Percentiles rank a stretch among this genome's conserved stretches.
phyloP scores from a whole-genome alignment of 2,797 vertebrate genomes.

The Cuculus canorus region DNA sequence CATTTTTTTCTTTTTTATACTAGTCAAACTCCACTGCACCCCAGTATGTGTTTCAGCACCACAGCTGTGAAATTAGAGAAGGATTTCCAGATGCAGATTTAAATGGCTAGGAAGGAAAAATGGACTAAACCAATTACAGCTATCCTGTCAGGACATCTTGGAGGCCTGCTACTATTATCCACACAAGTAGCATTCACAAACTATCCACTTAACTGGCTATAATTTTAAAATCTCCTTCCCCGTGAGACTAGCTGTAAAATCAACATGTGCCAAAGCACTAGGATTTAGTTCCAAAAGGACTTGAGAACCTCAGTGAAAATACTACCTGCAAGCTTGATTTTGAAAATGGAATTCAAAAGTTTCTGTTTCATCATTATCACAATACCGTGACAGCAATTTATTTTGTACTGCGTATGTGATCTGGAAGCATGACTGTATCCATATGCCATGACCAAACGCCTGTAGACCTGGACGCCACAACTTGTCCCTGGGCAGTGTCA shows the following conservation, averaged over 20 bases:
- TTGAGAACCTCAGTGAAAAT: conserved; percentile 20
- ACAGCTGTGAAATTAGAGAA: conserved; percentile 66
- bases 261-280: conserved; percentile 64
- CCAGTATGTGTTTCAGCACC: conserved; percentile 29
- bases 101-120: conserved; percentile 63
- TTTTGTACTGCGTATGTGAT: accelerated
- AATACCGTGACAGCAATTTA: not conserved
- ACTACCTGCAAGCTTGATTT: not conserved
- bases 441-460: accelerated
- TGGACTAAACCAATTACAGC: conserved; percentile 55
- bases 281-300: conserved; percentile 55
- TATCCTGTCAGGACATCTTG: conserved; percentile 50
- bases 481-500: too few relatives aligned
- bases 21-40: not conserved
- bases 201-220: conserved; percentile 56
- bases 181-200: conserved; percentile 62
- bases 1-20: conserved; percentile 23
- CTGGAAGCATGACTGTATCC: not conserved
- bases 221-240: conserved; percentile 73
- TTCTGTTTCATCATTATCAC: not conserved
- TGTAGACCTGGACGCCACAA: not conserved
- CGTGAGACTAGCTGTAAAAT: conserved; percentile 70
- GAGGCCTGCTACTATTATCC: conserved; percentile 61
- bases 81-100: conserved; percentile 67
- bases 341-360: not conserved